phyloP scores from a whole-genome alignment of 2,797 vertebrate species.

The Sebastes matsubarae region DNA sequence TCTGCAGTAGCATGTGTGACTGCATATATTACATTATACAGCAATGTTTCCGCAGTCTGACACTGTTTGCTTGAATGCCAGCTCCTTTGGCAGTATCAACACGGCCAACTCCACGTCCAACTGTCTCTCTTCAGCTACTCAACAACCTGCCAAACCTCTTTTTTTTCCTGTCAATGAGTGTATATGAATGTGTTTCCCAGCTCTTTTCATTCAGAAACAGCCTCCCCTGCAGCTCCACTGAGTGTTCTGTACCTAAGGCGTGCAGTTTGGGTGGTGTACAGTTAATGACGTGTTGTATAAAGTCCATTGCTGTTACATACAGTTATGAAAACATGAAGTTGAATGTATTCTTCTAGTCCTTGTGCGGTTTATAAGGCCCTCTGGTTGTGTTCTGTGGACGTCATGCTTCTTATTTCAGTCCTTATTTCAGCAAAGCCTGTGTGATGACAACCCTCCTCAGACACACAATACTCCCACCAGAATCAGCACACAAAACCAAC shows the following conservation, averaged over 20 bases:
- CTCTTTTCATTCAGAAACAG: not conserved
- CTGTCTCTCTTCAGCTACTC: constrained; percentile 19
- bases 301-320: constrained; percentile 2
- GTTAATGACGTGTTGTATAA: constrained; percentile 36
- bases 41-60: not conserved
- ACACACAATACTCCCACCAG: constrained; percentile 25
- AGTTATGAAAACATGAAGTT: constrained; percentile 38
- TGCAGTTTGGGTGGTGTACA: not conserved
- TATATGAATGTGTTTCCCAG: not conserved
- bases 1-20: not conserved
- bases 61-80: constrained; percentile 9
- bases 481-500: constrained; percentile 25
- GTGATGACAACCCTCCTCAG: constrained; percentile 37
- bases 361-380: constrained; percentile 25
- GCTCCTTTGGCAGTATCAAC: not conserved
- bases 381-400: constrained; percentile 24
- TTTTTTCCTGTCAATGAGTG: not conserved
- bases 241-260: not conserved
- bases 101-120: not conserved
- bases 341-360: not conserved
- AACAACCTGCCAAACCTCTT: constrained; percentile 6
- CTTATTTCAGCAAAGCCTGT: not conserved
- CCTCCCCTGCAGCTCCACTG: not conserved
- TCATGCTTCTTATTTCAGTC: not conserved
- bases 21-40: not conserved